Base-by-base conservation (phyloP, 2,888 invertebrate species). In the Julus scandinavius region DNA sequence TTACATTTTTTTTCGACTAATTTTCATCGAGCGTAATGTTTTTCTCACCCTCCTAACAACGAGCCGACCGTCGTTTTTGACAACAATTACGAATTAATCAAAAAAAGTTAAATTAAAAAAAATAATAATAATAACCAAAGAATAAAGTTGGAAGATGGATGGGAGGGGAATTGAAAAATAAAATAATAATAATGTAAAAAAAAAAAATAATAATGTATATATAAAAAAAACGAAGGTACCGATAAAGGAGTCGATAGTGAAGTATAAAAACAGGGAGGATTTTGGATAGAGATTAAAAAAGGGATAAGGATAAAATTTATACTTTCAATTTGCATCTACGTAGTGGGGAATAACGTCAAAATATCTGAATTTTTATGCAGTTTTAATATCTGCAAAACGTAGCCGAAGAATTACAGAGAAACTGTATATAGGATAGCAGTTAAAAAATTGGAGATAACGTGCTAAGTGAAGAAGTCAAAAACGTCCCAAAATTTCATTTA, bases 21-120 rank as follows among this genome's bases (percentile, higher is more conserved):
- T 80, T 80, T 80, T 80, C 80, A 29, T 85, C 49, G 85, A 85
- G 50, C 45, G 85, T 85, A 85, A 50, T 49, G 45, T 85, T 85
- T 85, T 85, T 85, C 85, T 85, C 85, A 85, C 85, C 85, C 85
- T 85, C 85, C 85, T 85, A 85, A 85, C 85, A 85, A 85, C 85
- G 85, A 45, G 49, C 85, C 45, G 50, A 85, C 85, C 85, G 85
- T 85, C 85, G 85, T 85, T 85, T 85, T 85, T 85, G 45, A 50
- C 85, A 85, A 85, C 85, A 45, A 85, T 49, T 85, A 49, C 85
- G 58, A 41, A 38, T 87, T 54, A 87, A 63, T 87, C 29, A 87
- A 50, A 45, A 45, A 54, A 85, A 85, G 85, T 85, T 85, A 85
- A 85, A 85, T n/a, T 85, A n/a, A 87, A 87, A 85, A 40, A 87